Evolutionary conservation across 2,797 vertebrate genomes (phyloP).

Genomic region (Acanthurus tractus): DNA sequence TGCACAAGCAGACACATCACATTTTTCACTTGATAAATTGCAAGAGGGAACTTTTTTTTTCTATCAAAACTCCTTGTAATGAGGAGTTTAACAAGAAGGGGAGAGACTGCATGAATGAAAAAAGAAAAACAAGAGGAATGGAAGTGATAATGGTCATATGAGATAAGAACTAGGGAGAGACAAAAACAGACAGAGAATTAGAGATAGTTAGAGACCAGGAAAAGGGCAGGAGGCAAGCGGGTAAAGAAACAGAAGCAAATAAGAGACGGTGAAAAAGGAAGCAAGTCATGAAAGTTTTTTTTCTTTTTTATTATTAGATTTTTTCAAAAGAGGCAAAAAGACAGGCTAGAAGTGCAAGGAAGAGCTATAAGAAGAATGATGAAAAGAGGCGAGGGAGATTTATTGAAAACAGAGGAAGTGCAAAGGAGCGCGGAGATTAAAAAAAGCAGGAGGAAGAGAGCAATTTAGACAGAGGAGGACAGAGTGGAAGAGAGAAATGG

Average conservation of each 20-base stretch:
- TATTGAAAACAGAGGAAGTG: slow-evolving; percentile 26
- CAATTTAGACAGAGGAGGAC: slow-evolving; percentile 37
- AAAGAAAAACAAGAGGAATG: slow-evolving; percentile 8
- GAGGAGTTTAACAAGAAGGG: slow-evolving; percentile 5
- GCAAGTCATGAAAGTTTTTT: neutral
- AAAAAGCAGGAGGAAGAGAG: slow-evolving; percentile 15
- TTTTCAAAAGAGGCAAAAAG: neutral
- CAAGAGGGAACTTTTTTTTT: slow-evolving; percentile 9
- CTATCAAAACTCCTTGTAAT: slow-evolving; percentile 42
- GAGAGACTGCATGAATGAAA: slow-evolving; percentile 14
- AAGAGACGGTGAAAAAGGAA: slow-evolving; percentile 11
- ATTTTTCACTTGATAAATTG: slow-evolving; percentile 29
- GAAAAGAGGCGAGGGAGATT: slow-evolving; percentile 12
- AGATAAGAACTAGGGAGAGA: slow-evolving; percentile 50
- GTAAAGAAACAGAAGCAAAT: slow-evolving; percentile 1
- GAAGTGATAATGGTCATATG: slow-evolving; percentile 40
- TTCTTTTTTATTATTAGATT: neutral
- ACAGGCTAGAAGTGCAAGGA: neutral
- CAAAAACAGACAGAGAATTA: slow-evolving; percentile 44
- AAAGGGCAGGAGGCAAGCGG: neutral
- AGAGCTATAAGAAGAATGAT: slow-evolving; percentile 8
- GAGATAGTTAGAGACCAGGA: slow-evolving; percentile 33
- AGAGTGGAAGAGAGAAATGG: slow-evolving; percentile 39
- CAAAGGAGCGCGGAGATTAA: slow-evolving; percentile 15
- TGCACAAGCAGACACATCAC: slow-evolving; percentile 12